Evolutionary conservation across 2,113 vertebrate species (phyloP), one percentile per base, ranked within the genome.

Genomic region (Campylomormyrus tamandua): DNA sequence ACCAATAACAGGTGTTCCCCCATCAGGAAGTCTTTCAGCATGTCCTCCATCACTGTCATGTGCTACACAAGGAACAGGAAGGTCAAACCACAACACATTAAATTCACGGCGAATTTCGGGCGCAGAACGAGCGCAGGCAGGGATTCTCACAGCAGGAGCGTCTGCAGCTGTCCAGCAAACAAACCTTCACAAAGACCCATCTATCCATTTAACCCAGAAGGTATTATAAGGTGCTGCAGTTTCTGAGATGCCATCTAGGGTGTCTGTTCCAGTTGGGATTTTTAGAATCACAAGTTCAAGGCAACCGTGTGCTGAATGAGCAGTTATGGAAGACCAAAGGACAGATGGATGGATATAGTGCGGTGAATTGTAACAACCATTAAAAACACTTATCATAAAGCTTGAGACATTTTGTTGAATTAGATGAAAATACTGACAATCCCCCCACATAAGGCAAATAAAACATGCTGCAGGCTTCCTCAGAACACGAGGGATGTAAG

Each of bases 1-100:
- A 99, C 97, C 93, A 99, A 91, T 74, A 99, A 96, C 62, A 99
- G 96, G 93, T 99, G 98, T 83, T 99, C 98, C 92, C 98, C 98
- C 46, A 99, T 95, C 24, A 99, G 93, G 87, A 98, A 99, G 92
- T 99, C 98, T 92, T 99, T 99, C 50, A 99, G 92, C 98, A 99
- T 99, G 94, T 99, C 98, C 93, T 99, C 98, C 98, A 99, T 99
- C 91, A 99, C 96, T 93, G 96, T 94, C 96, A 98, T 95, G 93
- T 99, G 98, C 98, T 99, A 92, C 19, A 94, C 56, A 93, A 85
- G 66, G 1, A 53, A 66, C 91, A 31, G 15, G 56, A 86, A 11
- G 77, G 0, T 90, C 5, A 92, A 56, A 19, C 27, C 11, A 70
- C 77, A 15, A n/a, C 24, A 77, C 39, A 24, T 24, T 45, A 17